Evolutionary conservation across 2,888 invertebrate genomes (phyloP).

Genomic region (Epinotia demarniana): DNA sequence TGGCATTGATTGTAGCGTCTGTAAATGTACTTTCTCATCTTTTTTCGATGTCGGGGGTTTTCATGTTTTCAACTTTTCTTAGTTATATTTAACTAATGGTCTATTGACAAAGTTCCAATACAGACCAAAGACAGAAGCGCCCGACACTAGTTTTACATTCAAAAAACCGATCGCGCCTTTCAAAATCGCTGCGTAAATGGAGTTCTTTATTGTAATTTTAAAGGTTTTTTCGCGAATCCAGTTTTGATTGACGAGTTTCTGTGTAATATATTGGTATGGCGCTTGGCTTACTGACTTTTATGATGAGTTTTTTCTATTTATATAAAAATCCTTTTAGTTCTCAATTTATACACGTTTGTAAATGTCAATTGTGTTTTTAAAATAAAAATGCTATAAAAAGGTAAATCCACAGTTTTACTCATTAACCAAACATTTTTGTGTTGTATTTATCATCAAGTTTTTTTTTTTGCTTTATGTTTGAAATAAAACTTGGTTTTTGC

Average conservation of each 20-base stretch:
- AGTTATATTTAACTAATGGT: no score
- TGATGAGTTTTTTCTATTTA: not conserved
- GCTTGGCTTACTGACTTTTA: not conserved
- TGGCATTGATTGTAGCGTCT: no score
- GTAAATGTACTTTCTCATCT: no score
- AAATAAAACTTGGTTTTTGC: no score
- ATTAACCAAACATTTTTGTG: no score
- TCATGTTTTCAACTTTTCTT: no score
- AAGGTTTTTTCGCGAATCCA: slow-evolving; percentile 19
- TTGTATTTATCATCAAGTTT: no score
- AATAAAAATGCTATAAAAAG: no score
- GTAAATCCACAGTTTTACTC: no score
- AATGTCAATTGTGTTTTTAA: no score
- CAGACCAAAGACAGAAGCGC: slow-evolving; percentile 11
- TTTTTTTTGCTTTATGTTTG: no score
- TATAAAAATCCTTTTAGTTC: not conserved
- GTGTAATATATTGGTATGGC: not conserved
- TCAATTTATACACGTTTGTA: not conserved
- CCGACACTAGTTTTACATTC: slow-evolving; percentile 21
- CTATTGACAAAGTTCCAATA: slow-evolving; percentile 12
- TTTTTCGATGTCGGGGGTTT: no score
- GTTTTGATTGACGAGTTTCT: slow-evolving; percentile 5
- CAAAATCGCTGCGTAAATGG: slow-evolving; percentile 18
- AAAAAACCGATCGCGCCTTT: slow-evolving; percentile 23
- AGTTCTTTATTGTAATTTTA: slow-evolving; percentile 27